These are phyloP conservation scores for Promerops cafer DNA, from an alignment of 2,113 vertebrate species.

Conservation along the genomic window DNA sequence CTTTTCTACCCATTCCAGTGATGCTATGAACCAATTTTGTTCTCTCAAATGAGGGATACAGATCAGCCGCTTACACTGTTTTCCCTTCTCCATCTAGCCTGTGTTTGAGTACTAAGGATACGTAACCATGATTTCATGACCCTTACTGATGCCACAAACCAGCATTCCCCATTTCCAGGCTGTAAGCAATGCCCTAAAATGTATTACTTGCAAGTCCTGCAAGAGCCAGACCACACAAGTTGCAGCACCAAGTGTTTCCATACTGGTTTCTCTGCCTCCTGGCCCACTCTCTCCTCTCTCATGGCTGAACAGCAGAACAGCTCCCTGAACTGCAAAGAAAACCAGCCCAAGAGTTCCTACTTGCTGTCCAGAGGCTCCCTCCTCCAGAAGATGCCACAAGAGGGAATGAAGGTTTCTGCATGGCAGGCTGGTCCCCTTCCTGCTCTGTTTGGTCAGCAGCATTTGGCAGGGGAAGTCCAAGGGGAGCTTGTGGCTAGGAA, in stretches of 20 bases:
- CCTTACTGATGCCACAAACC: not conserved
- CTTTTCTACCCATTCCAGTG: not conserved
- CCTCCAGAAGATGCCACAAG: not conserved
- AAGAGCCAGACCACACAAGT: not conserved
- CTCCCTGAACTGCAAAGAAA: not conserved
- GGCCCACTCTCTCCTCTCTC: not conserved
- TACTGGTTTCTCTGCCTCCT: not conserved
- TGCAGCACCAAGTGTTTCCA: not conserved
- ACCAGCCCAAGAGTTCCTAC: not conserved
- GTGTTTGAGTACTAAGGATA: not conserved
- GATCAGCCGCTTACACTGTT: not conserved
- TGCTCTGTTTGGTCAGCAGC: rapidly evolving
- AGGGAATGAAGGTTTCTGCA: not conserved
- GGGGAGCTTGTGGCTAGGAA: not conserved
- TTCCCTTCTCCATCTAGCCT: not conserved
- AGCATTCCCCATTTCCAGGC: not conserved
- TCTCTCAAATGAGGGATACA: not conserved
- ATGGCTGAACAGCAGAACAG: not conserved
- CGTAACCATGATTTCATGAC: not conserved
- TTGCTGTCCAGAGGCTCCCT: not conserved
- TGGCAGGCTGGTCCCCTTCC: not conserved
- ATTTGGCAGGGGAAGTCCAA: not conserved
- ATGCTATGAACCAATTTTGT: not conserved
- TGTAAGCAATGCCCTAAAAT: not conserved
- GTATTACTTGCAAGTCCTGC: not conserved